Evolutionary conservation across 1,140 invertebrate species (phyloP), one percentile per base, ranked within the genome.

Genomic region (Dendrolimus kikuchii): DNA sequence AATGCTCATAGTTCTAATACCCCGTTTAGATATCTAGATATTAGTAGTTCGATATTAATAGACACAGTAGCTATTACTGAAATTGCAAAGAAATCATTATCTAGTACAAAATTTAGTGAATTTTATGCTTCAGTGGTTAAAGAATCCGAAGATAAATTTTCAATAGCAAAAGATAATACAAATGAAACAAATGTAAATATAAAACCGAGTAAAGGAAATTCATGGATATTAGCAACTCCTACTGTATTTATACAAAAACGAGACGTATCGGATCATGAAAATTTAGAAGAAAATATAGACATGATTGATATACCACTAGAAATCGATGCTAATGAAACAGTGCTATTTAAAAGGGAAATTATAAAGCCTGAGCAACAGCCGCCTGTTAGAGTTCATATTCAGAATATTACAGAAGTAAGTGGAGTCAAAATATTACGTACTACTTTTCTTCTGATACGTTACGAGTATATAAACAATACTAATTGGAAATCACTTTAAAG

Each of bases 401-500:
- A 88, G 53, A 88, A 88, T 66, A 84, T 88, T 47, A 86, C 86
- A n/a, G 85, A 87, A 75, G 87, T 87, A 59, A 68, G 51, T 8
- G 23, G 23, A 23, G 23, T 23, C 23, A 23, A 2, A 23, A 23
- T 23, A 23, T 23, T 23, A 23, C 23, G 1, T 23, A 23, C 23
- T 23, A 2, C 23, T 23, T 23, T 23, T 23, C 23, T 23, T 23
- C 23, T 23, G 3, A 23, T 23, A 23, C 3, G 23, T 23, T 23
- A 23, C 23, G 23, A 23, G 23, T 23, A 23, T 23, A 23, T 23
- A 23, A 23, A 23, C 23, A 23, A 23, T 23, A 23, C 1, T 23
- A 23, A 23, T 23, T 23, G 23, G 23, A 23, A 23, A 23, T 23
- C 23, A 23, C 23, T 23, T 23, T 23, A 23, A 23, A 23, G 23